Base-by-base conservation (phyloP, 2,797 vertebrate genomes). In the Thunnus albacares region DNA sequence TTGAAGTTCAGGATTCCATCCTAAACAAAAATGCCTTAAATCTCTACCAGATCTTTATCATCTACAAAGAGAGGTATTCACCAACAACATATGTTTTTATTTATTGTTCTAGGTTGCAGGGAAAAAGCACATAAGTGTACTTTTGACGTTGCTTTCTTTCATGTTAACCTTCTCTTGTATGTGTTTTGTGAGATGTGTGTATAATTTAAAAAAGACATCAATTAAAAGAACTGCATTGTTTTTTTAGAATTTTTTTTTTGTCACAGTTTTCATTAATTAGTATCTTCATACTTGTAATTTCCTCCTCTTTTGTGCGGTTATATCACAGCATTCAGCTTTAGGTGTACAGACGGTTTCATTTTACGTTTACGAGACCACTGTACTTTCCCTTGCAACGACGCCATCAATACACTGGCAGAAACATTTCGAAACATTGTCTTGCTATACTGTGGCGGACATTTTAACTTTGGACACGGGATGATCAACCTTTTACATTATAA, bases 1-100 rank as follows among this genome's bases (percentile, higher is more conserved):
- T 93, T 12, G 97, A 98, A 6, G 93, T 99, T 88, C 96, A 96
- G 83, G 97, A 98, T 79, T 97, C 97, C 71, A 96, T 99, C 91
- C 72, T 94, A 79, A 97, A 97, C 89, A 97, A 96, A 92, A 97
- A 95, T 26, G 96, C 97, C 86, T 96, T 97, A 93, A 98, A 98
- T 81, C 94, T 99, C 7, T 95, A 97, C 94, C 96, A 97, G 91
- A 95, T 99, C 84, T 99, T 98, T 84, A 96, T 98, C 88, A 95
- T 87, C 91, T 97, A 98, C 94, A 99, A 99, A 89, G 97, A 98
- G 82, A 98, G 96, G 98, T 98, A 96, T 24, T 59, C 2, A 63
- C 55, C 8, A 61, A 41, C 18, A 4, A 1, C 3, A n/a, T 15
- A 20, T 2, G 18, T 20, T 26, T 13, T 18, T 13, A 26, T 15